Evolutionary conservation across 2,113 vertebrate genomes (phyloP), one percentile per base, ranked within the genome.

Genomic region (Callithrix jacchus): DNA sequence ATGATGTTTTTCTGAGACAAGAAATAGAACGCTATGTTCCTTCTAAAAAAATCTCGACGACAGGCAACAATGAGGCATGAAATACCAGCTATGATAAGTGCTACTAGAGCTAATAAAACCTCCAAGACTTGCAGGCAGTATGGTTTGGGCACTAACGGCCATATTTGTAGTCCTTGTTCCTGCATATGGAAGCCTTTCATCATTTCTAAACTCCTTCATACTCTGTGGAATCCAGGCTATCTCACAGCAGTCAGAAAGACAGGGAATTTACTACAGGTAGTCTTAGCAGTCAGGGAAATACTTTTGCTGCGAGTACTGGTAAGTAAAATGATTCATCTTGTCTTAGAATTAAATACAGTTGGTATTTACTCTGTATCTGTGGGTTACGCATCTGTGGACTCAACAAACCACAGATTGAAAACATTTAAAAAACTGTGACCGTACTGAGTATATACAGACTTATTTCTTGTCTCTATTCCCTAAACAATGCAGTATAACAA

Each of bases 1-100:
- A 40, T 40, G 45, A 61, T 94, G 74, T 87, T 91, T 95, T 95
- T 81, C 90, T 93, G 37, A 95, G 70, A 54, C 27, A 64, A 25
- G 70, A 35, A 88, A 23, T 40, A 82, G 87, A 89, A 94, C 7
- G 37, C 45, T 32, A 35, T 37, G 58, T 73, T 95, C 49, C 35
- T 68, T 77, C 68, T 35, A 14, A 79, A 90, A 90, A 94, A 47
- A 66, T 20, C 58, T 21, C 49, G 42, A 70, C 64, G 32, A 32
- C 6, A 77, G 37, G 74, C 90, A 86, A 77, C 12, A 52, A 91
- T 89, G 93, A 58, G 68, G 58, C 30, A 87, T 16, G 40, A 70
- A 25, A 74, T 64, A n/a, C 37, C 76, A 87, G 80, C 70, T 27
- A 12, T 30, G 54, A 47, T 16, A 84, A 52, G 23, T 42, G 79